phyloP scores from a whole-genome alignment of 2,113 vertebrate genomes.

The Nestor notabilis region DNA sequence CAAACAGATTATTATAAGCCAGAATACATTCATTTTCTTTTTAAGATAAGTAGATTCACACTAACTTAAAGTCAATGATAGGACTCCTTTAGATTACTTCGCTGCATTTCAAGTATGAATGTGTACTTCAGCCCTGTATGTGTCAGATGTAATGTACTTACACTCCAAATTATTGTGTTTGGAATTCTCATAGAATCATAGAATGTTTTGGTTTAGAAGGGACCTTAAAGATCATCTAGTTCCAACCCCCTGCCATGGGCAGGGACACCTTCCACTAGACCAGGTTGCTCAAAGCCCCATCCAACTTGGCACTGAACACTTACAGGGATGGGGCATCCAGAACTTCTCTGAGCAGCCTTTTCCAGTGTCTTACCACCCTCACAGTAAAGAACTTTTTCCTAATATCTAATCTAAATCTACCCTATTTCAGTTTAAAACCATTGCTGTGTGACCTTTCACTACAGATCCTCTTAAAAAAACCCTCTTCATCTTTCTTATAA shows the following conservation, averaged over 20 bases:
- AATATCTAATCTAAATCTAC: neutral
- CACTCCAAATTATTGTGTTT: neutral
- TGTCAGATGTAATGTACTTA: neutral
- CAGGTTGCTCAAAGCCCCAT: neutral
- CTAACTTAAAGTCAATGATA: neutral
- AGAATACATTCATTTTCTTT: neutral
- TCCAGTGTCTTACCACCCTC: rapidly evolving
- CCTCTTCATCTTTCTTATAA: neutral
- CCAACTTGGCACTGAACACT: neutral
- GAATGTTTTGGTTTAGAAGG: neutral
- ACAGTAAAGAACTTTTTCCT: neutral
- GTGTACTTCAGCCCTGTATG: neutral
- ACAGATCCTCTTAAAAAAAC: neutral
- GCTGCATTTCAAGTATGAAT: neutral
- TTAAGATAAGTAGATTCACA: neutral
- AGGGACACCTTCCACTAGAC: neutral
- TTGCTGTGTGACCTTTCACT: neutral
- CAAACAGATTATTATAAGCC: neutral
- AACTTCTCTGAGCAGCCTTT: neutral
- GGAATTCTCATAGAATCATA: neutral
- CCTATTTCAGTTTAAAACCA: neutral
- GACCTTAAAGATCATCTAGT: neutral
- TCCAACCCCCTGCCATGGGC: rapidly evolving
- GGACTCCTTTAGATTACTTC: neutral
- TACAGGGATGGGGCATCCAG: no score